A percentile compares a stretch with the other conserved stretches of the same genome.
These are phyloP conservation scores for Drosophila sproati DNA, from an alignment of 1,140 invertebrate species.

Conservation along the genomic window DNA sequence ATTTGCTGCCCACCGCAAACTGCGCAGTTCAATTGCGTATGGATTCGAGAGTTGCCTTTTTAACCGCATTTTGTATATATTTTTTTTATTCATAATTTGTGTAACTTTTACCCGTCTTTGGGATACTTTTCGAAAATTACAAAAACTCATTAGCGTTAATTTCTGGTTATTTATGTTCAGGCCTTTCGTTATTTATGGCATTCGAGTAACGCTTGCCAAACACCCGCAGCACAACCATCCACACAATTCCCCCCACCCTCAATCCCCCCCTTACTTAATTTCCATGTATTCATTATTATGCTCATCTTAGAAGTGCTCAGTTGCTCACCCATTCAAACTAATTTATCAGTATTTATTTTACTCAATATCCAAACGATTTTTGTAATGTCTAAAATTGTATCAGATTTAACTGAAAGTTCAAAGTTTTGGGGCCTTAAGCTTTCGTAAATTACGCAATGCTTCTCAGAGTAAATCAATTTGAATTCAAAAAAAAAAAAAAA, in stretches of 20 bases:
- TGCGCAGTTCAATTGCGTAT: conserved; percentile 45
- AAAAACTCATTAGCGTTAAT: conserved; percentile 68
- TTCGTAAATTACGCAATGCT: too few relatives aligned
- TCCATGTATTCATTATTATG: conserved; percentile 8
- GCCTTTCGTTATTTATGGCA: conserved; percentile 58
- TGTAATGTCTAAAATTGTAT: too few relatives aligned
- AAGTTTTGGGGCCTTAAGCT: too few relatives aligned
- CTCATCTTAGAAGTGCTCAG: too few relatives aligned
- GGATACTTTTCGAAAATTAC: conserved; percentile 47
- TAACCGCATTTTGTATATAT: conserved; percentile 21
- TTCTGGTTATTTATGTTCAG: conserved; percentile 41
- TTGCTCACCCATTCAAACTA: too few relatives aligned
- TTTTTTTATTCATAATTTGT: conserved; percentile 20
- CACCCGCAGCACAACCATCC: conserved; percentile 29
- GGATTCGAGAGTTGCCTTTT: conserved; percentile 47
- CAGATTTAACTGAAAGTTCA: too few relatives aligned
- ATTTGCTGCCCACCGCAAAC: conserved; percentile 41
- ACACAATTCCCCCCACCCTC: background rate
- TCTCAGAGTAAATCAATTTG: too few relatives aligned
- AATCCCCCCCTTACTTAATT: background rate
- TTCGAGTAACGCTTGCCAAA: conserved; percentile 3
- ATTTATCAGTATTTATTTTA: too few relatives aligned
- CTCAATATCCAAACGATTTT: too few relatives aligned
- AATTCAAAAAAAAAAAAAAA: too few relatives aligned
- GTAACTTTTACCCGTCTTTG: conserved; percentile 40